Conservation (phyloP, 2,113 vertebrate genomes). For the Thymallus thymallus region DNA sequence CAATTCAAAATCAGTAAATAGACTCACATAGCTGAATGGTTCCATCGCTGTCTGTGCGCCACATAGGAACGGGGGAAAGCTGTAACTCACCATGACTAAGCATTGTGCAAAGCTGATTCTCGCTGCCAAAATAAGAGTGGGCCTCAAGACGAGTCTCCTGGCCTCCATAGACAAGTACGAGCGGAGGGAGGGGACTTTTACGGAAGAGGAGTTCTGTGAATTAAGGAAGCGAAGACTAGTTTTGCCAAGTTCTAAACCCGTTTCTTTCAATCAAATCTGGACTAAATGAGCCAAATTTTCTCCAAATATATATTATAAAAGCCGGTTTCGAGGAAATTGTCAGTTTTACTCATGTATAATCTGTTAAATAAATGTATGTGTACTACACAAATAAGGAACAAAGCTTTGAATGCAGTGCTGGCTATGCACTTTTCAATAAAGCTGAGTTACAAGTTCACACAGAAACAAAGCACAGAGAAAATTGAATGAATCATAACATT, state of each 20-base stretch:
- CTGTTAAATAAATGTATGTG: neutral
- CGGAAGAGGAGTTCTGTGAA: constrained; percentile 36
- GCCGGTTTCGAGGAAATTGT: neutral
- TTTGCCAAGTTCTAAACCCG: constrained; percentile 30
- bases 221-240: constrained; percentile 19
- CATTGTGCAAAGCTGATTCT: constrained; percentile 64
- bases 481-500: neutral
- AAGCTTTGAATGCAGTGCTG: neutral
- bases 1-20: constrained; percentile 23
- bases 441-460: constrained; percentile 6
- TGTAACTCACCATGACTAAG: constrained; percentile 82
- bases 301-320: neutral
- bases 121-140: constrained; percentile 73
- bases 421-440: neutral
- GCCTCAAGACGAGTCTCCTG: neutral
- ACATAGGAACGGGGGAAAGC: constrained; percentile 57
- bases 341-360: too few species aligned
- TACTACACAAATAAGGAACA: neutral
- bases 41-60: constrained; percentile 58
- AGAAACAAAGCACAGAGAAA: neutral
- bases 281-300: neutral
- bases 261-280: constrained; percentile 29
- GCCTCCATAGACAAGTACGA: constrained; percentile 2
- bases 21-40: constrained; percentile 56
- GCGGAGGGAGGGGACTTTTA: constrained; percentile 44